Evolutionary conservation across 1,140 invertebrate species (phyloP), one percentile per base, ranked within the genome.

Genomic region (Alviniconcha marisindica): DNA sequence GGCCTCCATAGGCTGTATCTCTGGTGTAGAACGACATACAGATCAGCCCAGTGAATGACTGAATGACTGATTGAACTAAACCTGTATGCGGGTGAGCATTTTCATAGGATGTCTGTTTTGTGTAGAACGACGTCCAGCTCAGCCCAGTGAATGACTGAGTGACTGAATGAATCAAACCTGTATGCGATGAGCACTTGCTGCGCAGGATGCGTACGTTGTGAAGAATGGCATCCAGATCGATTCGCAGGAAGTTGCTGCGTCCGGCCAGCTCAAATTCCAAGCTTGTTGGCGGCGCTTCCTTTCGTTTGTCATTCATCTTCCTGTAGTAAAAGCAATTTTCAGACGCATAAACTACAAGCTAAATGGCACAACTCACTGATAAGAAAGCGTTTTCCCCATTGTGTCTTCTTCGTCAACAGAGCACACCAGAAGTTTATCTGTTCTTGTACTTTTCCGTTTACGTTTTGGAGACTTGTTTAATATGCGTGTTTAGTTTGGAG

Each of bases 231-330:
- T 82, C 81, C 1, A 85, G 63, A 31, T 85, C 71, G 3, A 85
- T 74, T 60, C 84, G 38, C 2, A 85, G 63, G 56, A 51, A 85
- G 7, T 73, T 82, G 42, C 77, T 82, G n/a, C 84, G 56, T 33
- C 81, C 81, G 5, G 84, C 81, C 44, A 66, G 12, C 24, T 5
- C 1, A 44, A 85, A 82, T 24, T 82, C 83, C 31, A 33, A 36
- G n/a, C 40, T 60, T 33, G 56, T 14, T 71, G 38, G 38, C 44
- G 36, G 38, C 40, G 42, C 42, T 44, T 15, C 38, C 24, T 44
- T 76, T 44, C n/a, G n/a, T 10, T 18, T 44, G 18, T 76, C 24
- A 4, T n/a, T 15, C 40, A 15, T 0, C 14, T 2, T 24, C 42
- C 38, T 44, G 15, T 21, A 24, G 38, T 42, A 76, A 3, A 15